These are phyloP conservation scores for Subacronicta megacephala DNA, from an alignment of 2,888 invertebrate genomes.

Conservation along the genomic window DNA sequence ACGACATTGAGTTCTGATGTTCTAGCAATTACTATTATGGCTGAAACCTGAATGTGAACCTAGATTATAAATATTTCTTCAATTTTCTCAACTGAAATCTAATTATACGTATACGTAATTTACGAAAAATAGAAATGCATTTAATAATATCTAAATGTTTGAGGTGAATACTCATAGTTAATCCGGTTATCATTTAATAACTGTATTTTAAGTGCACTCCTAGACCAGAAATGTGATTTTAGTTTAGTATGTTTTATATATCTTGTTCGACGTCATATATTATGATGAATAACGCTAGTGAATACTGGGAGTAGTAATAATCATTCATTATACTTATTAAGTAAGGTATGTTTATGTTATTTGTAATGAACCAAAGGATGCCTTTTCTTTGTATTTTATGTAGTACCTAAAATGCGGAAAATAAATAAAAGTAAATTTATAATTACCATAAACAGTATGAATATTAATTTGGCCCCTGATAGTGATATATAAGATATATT, in stretches of 20 bases:
- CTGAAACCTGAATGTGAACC: too few relatives aligned
- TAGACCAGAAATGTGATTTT: slow-evolving; percentile 23
- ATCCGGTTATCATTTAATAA: slow-evolving; percentile 5
- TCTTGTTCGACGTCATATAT: not conserved
- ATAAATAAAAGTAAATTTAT: not conserved
- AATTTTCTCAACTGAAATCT: not conserved
- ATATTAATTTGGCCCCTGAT: slow-evolving; percentile 1
- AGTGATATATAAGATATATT: too few relatives aligned
- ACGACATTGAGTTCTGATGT: not conserved
- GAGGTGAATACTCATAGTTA: slow-evolving; percentile 27
- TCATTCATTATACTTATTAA: not conserved
- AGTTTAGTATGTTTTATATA: slow-evolving; percentile 9
- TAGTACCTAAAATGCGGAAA: not conserved
- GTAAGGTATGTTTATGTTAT: not conserved
- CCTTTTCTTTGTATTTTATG: not conserved
- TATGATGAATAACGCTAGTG: not conserved
- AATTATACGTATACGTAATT: too few relatives aligned
- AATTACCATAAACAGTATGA: not conserved
- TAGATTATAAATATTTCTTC: too few relatives aligned
- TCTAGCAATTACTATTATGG: too few relatives aligned
- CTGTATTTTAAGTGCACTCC: slow-evolving; percentile 1
- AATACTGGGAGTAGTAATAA: not conserved
- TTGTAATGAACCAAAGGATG: slow-evolving; percentile 19
- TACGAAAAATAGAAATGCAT: slow-evolving; percentile 22
- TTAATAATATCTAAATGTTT: slow-evolving; percentile 20